These are phyloP conservation scores for Drosophila conformis DNA, from an alignment of 2,888 invertebrate genomes.

Conservation along the genomic window DNA sequence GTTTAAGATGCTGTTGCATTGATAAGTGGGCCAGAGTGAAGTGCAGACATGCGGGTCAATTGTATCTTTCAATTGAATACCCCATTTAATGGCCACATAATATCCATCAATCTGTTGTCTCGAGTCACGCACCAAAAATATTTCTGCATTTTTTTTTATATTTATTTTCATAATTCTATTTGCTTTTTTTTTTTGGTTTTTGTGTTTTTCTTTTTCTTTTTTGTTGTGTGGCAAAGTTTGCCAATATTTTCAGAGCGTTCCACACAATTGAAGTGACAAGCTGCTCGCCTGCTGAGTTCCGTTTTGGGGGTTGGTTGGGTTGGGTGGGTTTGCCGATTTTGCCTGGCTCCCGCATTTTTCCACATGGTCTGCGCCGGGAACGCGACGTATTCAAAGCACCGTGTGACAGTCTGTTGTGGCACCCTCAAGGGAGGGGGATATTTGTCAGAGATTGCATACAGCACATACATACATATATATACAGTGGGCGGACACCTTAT, in stretches of 20 bases:
- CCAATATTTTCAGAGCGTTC: slow-evolving; percentile 45
- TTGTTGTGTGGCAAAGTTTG: slow-evolving; percentile 42
- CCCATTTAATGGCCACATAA: slow-evolving; percentile 32
- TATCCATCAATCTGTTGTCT: slow-evolving; percentile 27
- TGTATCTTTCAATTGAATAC: slow-evolving; percentile 54
- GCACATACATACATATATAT: background rate
- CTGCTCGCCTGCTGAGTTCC: slow-evolving; percentile 30
- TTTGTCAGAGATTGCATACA: slow-evolving; percentile 4
- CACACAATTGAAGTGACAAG: slow-evolving; percentile 57
- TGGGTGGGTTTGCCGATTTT: slow-evolving; percentile 15
- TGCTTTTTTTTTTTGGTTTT: background rate
- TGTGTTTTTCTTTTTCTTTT: background rate
- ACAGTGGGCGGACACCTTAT: too few species aligned
- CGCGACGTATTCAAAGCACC: slow-evolving; percentile 60
- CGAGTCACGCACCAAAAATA: slow-evolving; percentile 38
- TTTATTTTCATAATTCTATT: slow-evolving; percentile 34
- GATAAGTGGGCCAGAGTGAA: slow-evolving; percentile 49
- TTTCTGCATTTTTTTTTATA: slow-evolving; percentile 22
- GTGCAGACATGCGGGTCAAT: slow-evolving; percentile 71
- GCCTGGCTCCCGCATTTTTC: slow-evolving; percentile 70
- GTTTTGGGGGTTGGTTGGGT: slow-evolving; percentile 2
- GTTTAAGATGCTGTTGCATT: slow-evolving; percentile 35
- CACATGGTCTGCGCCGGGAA: slow-evolving; percentile 61
- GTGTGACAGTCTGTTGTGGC: slow-evolving; percentile 50
- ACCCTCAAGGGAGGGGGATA: slow-evolving; percentile 32